Conservation (phyloP, 2,888 invertebrate species). For the Spodoptera exigua region DNA sequence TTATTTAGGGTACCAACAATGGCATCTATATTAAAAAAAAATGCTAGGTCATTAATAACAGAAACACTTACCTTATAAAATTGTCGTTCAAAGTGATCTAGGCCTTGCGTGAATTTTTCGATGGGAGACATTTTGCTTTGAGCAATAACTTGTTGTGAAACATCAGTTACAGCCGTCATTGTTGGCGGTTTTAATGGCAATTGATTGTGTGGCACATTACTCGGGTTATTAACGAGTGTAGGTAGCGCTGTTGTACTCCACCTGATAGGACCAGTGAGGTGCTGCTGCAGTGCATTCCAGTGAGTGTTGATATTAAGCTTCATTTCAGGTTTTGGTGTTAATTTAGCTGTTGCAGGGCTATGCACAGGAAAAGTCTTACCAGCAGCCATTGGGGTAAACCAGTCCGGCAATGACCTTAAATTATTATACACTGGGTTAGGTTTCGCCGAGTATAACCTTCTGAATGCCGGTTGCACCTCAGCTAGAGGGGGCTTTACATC, state of each 20-base stretch:
- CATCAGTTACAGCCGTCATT: constrained; percentile 14
- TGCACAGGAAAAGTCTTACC: constrained; percentile 8
- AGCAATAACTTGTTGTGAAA: constrained; percentile 12
- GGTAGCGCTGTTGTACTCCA: constrained; percentile 15
- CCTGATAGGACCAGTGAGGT: constrained; percentile 14
- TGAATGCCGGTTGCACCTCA: constrained; percentile 12
- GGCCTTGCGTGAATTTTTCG: constrained; percentile 47
- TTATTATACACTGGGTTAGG: constrained; percentile 9
- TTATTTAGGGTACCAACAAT: no score
- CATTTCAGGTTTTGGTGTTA: constrained; percentile 9
- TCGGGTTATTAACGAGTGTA: constrained; percentile 32
- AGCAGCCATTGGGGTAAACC: constrained; percentile 15
- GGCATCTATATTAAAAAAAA: no score
- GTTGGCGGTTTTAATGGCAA: constrained; percentile 19
- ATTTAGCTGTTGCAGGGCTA: constrained; percentile 8
- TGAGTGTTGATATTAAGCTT: constrained; percentile 17
- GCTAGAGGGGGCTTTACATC: constrained; percentile 14
- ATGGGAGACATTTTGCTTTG: constrained; percentile 24
- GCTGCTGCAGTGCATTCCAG: constrained; percentile 10
- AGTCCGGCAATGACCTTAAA: constrained; percentile 11
- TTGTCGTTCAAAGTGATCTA: constrained; percentile 57
- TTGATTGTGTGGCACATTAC: constrained; percentile 21
- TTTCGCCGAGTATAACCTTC: constrained; percentile 10
- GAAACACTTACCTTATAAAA: constrained; percentile 60
- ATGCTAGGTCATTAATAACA: neutral